Percentiles rank a stretch among this genome's conserved stretches.
phyloP scores from a whole-genome alignment of 1,140 invertebrate species.

The Drosophila mayri region DNA sequence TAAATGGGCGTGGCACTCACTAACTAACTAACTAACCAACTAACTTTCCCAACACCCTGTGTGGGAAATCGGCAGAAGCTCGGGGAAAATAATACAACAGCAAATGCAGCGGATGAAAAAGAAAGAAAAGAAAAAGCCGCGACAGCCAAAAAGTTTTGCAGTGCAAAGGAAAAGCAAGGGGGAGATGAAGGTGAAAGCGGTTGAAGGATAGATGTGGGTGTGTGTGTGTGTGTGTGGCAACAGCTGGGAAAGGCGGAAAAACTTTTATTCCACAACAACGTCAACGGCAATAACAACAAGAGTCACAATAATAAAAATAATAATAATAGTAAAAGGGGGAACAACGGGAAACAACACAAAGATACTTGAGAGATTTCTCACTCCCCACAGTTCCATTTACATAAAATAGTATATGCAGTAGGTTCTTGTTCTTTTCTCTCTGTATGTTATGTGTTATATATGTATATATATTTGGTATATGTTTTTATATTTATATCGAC shows the following conservation, averaged over 20 bases:
- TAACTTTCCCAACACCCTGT: slow-evolving; percentile 18
- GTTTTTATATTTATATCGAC: slow-evolving; percentile 40
- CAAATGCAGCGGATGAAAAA: slow-evolving; percentile 3
- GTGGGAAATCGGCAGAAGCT: slow-evolving; percentile 9
- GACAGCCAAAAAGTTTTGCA: slow-evolving; percentile 42
- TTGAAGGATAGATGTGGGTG: slow-evolving; percentile 16
- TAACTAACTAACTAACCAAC: slow-evolving; percentile 21
- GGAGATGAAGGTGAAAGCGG: neutral
- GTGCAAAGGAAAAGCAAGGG: slow-evolving; percentile 14
- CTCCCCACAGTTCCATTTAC: slow-evolving; percentile 4
- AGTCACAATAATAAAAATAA: slow-evolving; percentile 3
- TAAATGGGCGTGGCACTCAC: slow-evolving; percentile 42
- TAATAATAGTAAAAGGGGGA: slow-evolving; percentile 2
- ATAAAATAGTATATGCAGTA: slow-evolving; percentile 1
- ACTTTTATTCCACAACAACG: slow-evolving; percentile 36
- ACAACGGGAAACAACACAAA: slow-evolving; percentile 9
- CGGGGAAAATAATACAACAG: slow-evolving; percentile 7
- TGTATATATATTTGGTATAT: slow-evolving; percentile 3
- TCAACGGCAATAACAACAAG: slow-evolving; percentile 18
- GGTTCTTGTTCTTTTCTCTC: neutral
- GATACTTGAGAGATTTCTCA: slow-evolving; percentile 26
- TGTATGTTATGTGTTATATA: slow-evolving; percentile 5
- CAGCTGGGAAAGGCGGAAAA: slow-evolving; percentile 25
- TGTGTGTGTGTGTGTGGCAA: slow-evolving; percentile 1
- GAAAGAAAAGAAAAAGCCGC: neutral